These are phyloP conservation scores for Lontra canadensis DNA, from an alignment of 2,113 vertebrate species.

Conservation along the genomic window DNA sequence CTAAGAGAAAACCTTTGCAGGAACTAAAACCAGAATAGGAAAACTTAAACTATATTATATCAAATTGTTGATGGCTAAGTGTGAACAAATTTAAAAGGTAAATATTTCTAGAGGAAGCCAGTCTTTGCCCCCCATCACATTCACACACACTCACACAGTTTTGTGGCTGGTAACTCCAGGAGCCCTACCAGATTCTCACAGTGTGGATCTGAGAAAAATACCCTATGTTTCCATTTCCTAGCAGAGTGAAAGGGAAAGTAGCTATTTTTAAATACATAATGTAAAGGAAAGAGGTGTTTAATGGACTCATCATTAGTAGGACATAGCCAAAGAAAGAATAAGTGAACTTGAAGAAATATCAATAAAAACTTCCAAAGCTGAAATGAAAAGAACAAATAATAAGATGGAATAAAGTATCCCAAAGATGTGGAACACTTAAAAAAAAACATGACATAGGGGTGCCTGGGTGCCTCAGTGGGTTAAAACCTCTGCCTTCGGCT, in stretches of 20 bases:
- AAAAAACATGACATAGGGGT: no score
- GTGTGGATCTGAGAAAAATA: not conserved
- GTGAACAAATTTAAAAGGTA: not conserved
- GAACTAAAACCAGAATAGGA: not conserved
- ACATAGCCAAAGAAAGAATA: no score
- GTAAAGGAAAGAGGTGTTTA: not conserved
- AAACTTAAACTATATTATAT: not conserved
- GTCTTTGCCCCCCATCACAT: not conserved
- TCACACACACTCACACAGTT: accelerated
- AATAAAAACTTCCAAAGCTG: not conserved
- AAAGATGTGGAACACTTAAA: not conserved
- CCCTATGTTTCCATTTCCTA: not conserved
- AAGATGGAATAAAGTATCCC: not conserved
- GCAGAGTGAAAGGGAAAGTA: not conserved
- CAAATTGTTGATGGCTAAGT: not conserved
- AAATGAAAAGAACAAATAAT: not conserved
- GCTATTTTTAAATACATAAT: not conserved
- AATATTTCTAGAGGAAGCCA: not conserved
- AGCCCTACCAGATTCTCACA: not conserved
- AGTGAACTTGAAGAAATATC: not conserved
- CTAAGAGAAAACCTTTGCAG: not conserved
- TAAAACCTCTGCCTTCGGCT: no score
- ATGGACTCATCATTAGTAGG: not conserved
- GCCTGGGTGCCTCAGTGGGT: no score
- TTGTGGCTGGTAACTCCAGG: not conserved